Evolutionary conservation across 2,888 invertebrate genomes (phyloP).

Genomic region (Cantharis flavilabris): DNA sequence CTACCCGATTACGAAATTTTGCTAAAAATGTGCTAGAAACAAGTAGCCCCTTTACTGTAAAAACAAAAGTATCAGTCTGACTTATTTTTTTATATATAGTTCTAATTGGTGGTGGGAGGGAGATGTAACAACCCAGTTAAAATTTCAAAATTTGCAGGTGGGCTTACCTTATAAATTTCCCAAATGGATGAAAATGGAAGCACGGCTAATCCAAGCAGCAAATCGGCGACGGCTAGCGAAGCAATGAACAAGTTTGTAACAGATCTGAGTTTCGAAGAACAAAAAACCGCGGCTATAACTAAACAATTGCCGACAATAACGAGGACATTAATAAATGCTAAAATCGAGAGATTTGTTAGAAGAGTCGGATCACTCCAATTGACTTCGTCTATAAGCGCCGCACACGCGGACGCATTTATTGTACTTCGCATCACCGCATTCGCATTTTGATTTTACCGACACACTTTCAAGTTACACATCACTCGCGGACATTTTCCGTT

Average conservation of each 20-base stretch:
- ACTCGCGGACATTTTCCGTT: constrained; percentile 16
- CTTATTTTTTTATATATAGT: too few species aligned
- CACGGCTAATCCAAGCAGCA: constrained; percentile 93
- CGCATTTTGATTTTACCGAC: constrained; percentile 21
- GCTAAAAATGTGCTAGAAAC: too few species aligned
- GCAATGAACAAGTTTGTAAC: constrained; percentile 98
- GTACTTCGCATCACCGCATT: constrained; percentile 66
- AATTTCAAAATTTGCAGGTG: neutral
- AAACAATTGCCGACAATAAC: constrained; percentile 90
- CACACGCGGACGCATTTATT: constrained; percentile 82
- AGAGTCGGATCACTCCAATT: constrained; percentile 81
- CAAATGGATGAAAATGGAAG: constrained; percentile 95
- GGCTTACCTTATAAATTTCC: constrained; percentile 83
- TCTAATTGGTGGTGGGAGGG: neutral
- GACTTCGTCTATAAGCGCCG: constrained; percentile 78
- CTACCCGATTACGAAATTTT: too few species aligned
- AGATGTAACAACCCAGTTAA: neutral
- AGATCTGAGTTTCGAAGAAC: constrained; percentile 88
- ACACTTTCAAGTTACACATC: constrained; percentile 19
- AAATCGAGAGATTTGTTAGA: constrained; percentile 75
- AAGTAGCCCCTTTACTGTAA: too few species aligned
- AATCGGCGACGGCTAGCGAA: constrained; percentile 93
- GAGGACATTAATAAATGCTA: constrained; percentile 83
- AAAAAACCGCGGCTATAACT: constrained; percentile 90
- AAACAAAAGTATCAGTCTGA: too few species aligned